These are phyloP conservation scores for Mormoops blainvillei DNA, from an alignment of 2,113 vertebrate genomes.

Conservation along the genomic window DNA sequence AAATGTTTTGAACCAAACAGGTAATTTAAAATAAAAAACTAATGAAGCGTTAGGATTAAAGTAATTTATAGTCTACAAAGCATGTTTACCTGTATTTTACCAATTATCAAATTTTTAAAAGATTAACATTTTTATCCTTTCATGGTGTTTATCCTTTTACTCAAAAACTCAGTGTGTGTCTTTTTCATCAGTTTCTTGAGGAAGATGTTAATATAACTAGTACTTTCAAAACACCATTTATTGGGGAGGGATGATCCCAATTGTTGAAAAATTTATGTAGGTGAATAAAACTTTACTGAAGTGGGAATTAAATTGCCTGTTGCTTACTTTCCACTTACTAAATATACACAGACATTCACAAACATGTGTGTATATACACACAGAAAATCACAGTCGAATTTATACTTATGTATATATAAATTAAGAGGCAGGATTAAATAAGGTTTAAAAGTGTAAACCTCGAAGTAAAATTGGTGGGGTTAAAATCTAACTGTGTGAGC, in stretches of 20 bases:
- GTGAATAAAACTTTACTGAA: not conserved
- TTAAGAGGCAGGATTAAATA: not conserved
- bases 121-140: slow-evolving; percentile 20
- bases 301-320: not conserved
- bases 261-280: not conserved
- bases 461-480: not conserved
- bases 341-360: not conserved
- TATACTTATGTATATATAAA: not conserved
- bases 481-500: slow-evolving; percentile 7
- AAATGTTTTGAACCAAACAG: not conserved
- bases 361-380: not conserved
- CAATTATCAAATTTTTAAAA: not conserved
- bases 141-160: not conserved
- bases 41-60: slow-evolving; percentile 22
- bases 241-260: not conserved
- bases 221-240: slow-evolving; percentile 5
- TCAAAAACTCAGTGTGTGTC: not conserved
- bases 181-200: slow-evolving; percentile 19
- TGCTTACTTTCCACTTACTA: not conserved
- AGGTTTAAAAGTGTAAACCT: slow-evolving; percentile 19
- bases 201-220: not conserved
- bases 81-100: not conserved
- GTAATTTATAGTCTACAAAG: not conserved
- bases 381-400: not conserved
- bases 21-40: not conserved